These are phyloP conservation scores for Diglossa cyanea DNA, from an alignment of 2,797 vertebrate species.

Conservation along the genomic window DNA sequence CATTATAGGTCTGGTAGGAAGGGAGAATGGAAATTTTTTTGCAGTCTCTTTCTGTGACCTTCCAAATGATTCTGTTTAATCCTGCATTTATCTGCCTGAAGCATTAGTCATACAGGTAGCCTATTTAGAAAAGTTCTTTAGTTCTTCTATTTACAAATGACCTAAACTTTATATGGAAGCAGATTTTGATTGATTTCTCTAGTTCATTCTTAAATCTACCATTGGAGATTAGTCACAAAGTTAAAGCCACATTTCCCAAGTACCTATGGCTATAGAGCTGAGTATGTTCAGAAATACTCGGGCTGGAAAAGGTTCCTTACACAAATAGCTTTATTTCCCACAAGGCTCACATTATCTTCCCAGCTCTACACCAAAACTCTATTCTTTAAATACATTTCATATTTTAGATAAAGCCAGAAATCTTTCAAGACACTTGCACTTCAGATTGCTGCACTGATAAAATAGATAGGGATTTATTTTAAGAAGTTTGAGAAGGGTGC, in stretches of 20 bases:
- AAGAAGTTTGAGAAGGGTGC: background rate
- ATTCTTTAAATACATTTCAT: constrained; percentile 40
- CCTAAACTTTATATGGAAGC: background rate
- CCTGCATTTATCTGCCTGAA: background rate
- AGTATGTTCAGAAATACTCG: background rate
- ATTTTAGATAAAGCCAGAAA: constrained; percentile 46
- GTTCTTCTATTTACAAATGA: background rate
- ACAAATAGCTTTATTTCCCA: background rate
- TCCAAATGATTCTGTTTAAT: background rate
- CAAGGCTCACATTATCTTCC: constrained; percentile 4
- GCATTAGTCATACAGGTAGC: background rate
- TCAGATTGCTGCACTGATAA: constrained; percentile 38
- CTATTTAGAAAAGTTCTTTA: background rate
- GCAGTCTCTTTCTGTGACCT: background rate
- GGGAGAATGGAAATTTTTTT: background rate
- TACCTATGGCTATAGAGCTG: background rate
- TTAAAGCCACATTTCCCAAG: background rate
- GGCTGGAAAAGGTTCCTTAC: background rate
- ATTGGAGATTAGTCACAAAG: background rate
- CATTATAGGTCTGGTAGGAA: background rate
- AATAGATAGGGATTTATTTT: constrained; percentile 44
- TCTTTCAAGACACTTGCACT: constrained; percentile 27
- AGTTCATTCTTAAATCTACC: background rate
- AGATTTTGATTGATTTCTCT: background rate
- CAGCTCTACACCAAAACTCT: background rate